A percentile compares a stretch with the other conserved stretches of the same genome.
These are phyloP conservation scores for Trichosurus vulpecula DNA, from an alignment of 2,797 vertebrate genomes.

Conservation along the genomic window DNA sequence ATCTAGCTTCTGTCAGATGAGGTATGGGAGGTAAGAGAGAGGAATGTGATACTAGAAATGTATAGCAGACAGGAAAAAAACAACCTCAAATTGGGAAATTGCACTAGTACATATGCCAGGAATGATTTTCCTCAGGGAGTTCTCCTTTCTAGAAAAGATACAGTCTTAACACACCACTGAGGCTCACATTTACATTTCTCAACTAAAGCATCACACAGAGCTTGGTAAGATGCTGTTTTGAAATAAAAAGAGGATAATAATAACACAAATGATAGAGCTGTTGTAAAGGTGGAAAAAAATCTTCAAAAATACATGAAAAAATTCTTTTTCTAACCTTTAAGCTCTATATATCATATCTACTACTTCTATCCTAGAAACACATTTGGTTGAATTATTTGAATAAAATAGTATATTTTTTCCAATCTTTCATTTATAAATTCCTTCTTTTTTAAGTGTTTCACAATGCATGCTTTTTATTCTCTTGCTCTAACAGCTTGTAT, in stretches of 20 bases:
- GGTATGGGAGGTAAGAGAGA: background rate
- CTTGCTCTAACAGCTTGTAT: constrained; percentile 78
- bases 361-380: background rate
- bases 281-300: background rate
- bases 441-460: constrained; percentile 53
- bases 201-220: background rate
- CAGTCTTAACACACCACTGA: background rate
- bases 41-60: background rate
- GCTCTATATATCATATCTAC: background rate
- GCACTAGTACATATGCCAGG: background rate
- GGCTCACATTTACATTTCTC: background rate
- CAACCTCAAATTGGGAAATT: background rate
- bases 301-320: background rate
- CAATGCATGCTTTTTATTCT: constrained; percentile 79
- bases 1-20: background rate
- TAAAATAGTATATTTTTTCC: background rate
- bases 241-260: background rate
- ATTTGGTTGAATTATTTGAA: background rate
- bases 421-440: constrained; percentile 13
- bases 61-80: background rate
- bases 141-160: background rate
- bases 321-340: background rate
- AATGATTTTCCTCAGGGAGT: background rate
- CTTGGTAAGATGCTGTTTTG: background rate
- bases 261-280: background rate